Conservation (phyloP, 2,113 vertebrate genomes). For the Anguilla rostrata region DNA sequence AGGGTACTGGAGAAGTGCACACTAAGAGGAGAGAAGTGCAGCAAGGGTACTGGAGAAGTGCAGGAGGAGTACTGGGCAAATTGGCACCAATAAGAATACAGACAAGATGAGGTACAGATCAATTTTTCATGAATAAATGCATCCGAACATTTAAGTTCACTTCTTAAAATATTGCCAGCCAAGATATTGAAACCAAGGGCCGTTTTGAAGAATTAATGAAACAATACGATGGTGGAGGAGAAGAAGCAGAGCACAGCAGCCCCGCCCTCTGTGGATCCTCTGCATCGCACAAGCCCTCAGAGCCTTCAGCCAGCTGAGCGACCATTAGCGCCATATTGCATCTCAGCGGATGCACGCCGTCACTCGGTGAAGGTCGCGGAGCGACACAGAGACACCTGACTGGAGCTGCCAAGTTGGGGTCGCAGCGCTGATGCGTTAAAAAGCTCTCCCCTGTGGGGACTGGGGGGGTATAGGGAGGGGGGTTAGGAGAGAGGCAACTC, state of each 20-base stretch:
- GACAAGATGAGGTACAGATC: too few relatives aligned
- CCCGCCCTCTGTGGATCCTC: neutral
- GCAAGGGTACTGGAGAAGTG: too few relatives aligned
- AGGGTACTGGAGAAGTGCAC: neutral
- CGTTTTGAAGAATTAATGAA: too few relatives aligned
- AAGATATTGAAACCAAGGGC: neutral
- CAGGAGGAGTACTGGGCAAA: too few relatives aligned
- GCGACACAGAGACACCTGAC: neutral
- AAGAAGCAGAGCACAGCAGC: neutral
- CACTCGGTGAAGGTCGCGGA: slow-evolving; percentile 23
- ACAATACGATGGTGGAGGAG: too few relatives aligned
- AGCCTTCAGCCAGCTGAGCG: neutral
- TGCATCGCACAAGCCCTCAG: neutral
- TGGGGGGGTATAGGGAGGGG: neutral
- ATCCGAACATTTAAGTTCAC: neutral
- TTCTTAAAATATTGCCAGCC: too few relatives aligned
- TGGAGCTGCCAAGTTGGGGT: slow-evolving; percentile 10
- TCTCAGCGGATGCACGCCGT: slow-evolving; percentile 22
- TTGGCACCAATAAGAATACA: too few relatives aligned
- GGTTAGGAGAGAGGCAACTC: slow-evolving; percentile 32
- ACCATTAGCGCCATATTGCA: slow-evolving; percentile 22
- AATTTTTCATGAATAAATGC: too few relatives aligned
- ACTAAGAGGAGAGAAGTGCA: too few relatives aligned
- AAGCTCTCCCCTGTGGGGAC: neutral
- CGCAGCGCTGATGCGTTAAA: slow-evolving; percentile 21